A percentile compares a stretch with the other conserved stretches of the same genome.
These are phyloP conservation scores for Bombus affinis DNA, from an alignment of 1,140 invertebrate species.

Conservation along the genomic window DNA sequence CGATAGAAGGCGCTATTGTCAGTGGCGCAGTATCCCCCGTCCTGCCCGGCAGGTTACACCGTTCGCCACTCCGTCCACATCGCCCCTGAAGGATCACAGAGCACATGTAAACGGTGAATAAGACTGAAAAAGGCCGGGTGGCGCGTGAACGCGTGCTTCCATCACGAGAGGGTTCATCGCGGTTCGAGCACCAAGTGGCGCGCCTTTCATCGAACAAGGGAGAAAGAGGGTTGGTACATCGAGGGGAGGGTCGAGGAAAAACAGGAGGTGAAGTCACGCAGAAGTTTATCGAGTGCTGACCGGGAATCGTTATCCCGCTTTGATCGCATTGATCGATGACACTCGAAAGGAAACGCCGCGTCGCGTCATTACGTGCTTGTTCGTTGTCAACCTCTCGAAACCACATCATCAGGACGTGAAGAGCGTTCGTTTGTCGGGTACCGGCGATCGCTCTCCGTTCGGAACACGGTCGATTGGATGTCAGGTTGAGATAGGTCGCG, in stretches of 20 bases:
- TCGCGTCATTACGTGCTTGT: background rate
- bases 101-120: constrained; percentile 66
- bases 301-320: background rate
- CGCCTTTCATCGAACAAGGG: background rate
- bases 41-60: constrained; percentile 68
- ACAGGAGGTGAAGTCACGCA: background rate
- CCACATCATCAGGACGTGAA: background rate
- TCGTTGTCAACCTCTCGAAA: background rate
- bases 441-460: background rate
- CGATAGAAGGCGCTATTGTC: constrained; percentile 73
- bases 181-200: background rate
- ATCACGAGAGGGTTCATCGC: background rate
- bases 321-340: constrained; percentile 22
- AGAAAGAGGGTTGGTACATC: background rate
- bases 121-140: constrained; percentile 6
- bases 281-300: background rate
- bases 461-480: background rate
- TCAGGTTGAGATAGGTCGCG: background rate
- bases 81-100: constrained; percentile 54
- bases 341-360: constrained; percentile 4
- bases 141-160: background rate
- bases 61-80: constrained; percentile 75
- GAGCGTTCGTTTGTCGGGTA: background rate
- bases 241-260: background rate
- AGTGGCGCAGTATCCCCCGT: constrained; percentile 77